Evolutionary conservation across 2,888 invertebrate species (phyloP).

Genomic region (Schrankia costaestrigalis): DNA sequence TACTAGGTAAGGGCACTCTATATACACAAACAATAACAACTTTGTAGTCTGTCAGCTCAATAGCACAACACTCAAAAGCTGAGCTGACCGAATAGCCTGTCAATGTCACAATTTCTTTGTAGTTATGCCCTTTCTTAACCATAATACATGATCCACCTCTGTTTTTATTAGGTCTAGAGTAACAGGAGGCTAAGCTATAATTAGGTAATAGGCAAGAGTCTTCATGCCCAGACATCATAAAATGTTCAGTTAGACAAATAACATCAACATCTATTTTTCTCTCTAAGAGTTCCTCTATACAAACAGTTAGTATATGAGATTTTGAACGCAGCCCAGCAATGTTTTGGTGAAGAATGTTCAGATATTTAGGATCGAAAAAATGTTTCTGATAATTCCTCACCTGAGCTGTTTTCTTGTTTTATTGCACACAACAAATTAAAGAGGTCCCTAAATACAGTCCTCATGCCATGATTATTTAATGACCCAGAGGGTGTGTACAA

Average conservation of each 20-base stretch:
- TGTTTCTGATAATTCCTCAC: neutral
- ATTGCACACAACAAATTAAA: neutral
- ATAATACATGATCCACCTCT: no score
- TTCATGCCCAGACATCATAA: conserved; percentile 2
- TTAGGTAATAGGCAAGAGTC: no score
- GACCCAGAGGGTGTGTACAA: conserved; percentile 3
- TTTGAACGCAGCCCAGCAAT: conserved; percentile 4
- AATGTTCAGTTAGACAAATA: conserved; percentile 4
- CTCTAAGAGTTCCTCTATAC: conserved; percentile 3
- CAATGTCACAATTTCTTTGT: no score
- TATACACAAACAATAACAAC: no score
- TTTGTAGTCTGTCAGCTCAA: no score
- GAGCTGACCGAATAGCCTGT: no score
- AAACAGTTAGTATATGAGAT: conserved; percentile 1
- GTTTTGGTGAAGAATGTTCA: conserved; percentile 6
- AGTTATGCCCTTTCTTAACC: no score
- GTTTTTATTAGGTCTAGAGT: no score
- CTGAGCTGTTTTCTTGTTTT: neutral
- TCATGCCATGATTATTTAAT: no score
- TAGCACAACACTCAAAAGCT: no score
- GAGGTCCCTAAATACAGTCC: conserved; percentile 3
- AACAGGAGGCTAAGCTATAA: no score
- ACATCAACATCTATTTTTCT: conserved; percentile 2
- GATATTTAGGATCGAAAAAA: neutral
- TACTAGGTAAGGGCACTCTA: conserved; percentile 4